Percentiles rank a stretch among this genome's conserved stretches.
Conservation (phyloP, 2,797 vertebrate species). For the Psittacula echo region DNA sequence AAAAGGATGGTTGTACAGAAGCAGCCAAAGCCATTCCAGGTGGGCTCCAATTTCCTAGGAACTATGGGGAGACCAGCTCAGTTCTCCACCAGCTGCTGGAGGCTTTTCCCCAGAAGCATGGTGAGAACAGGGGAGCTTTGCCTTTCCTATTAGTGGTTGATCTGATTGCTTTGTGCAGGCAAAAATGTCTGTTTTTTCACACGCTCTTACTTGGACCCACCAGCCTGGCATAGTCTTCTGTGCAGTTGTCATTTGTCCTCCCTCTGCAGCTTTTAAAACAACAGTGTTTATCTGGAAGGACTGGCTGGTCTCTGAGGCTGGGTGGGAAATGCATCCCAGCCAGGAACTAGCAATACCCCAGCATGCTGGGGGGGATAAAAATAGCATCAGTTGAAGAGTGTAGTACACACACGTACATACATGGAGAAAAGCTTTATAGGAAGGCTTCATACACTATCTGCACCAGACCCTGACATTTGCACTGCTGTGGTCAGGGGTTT, state of each 20-base stretch:
- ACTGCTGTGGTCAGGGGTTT: neutral
- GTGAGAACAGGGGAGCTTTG: neutral
- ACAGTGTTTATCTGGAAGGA: neutral
- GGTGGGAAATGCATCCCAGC: neutral
- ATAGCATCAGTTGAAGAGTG: neutral
- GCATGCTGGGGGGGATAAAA: neutral
- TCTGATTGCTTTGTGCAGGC: neutral
- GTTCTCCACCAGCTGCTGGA: neutral
- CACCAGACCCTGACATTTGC: neutral
- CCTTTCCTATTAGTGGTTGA: neutral
- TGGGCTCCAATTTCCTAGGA: neutral
- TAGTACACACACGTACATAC: neutral
- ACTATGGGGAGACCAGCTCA: neutral
- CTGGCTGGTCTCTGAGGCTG: neutral
- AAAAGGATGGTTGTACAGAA: neutral
- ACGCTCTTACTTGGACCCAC: neutral
- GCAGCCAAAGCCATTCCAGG: neutral
- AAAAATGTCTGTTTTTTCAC: neutral
- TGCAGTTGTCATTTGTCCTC: neutral
- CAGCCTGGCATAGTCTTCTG: neutral
- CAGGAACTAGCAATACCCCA: neutral
- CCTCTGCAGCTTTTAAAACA: constrained; percentile 2
- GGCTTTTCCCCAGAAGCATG: neutral
- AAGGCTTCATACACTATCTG: neutral
- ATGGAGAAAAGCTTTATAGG: neutral